These are phyloP conservation scores for Oncorhynchus nerka DNA, from an alignment of 2,113 vertebrate species.

Conservation along the genomic window DNA sequence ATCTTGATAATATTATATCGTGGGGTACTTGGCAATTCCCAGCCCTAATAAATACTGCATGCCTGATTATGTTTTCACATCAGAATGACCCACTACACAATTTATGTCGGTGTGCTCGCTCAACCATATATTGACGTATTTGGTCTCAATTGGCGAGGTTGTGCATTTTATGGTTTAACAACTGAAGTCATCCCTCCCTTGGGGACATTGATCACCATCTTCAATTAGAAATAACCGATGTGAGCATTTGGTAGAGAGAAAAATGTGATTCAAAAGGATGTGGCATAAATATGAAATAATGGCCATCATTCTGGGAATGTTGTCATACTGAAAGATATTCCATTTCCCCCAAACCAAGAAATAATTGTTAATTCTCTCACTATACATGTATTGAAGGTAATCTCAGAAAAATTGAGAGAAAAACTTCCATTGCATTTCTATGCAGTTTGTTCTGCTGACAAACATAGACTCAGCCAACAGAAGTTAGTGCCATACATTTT, in stretches of 20 bases:
- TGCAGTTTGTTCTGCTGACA: background rate
- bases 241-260: background rate
- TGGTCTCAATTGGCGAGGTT: background rate
- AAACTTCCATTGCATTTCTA: background rate
- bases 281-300: background rate
- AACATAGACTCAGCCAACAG: background rate
- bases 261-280: background rate
- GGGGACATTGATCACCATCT: background rate
- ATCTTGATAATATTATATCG: too few relatives aligned
- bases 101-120: background rate
- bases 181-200: background rate
- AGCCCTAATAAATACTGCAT: constrained; percentile 14
- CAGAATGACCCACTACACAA: constrained; percentile 2
- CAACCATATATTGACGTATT: background rate
- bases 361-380: too few relatives aligned
- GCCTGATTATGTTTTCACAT: constrained; percentile 9
- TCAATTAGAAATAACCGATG: background rate
- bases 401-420: too few relatives aligned
- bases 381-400: too few relatives aligned
- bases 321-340: too few relatives aligned
- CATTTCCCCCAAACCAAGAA: too few relatives aligned
- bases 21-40: too few relatives aligned
- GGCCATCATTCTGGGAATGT: background rate
- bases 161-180: background rate
- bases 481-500: background rate